Evolutionary conservation across 2,113 vertebrate species (phyloP), one percentile per base, ranked within the genome.

Genomic region (Tiliqua scincoides): DNA sequence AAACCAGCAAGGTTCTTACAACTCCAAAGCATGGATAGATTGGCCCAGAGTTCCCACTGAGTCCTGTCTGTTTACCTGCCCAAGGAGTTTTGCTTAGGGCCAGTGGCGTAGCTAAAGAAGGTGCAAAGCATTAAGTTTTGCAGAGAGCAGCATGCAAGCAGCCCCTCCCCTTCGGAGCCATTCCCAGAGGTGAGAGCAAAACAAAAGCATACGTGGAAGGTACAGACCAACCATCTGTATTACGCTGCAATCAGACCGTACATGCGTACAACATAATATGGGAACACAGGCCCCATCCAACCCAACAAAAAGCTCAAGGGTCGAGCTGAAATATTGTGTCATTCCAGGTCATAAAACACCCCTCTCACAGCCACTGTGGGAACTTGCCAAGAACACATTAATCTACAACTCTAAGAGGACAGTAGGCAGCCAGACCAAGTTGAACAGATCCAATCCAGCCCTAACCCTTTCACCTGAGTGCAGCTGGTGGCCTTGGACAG

Each of bases 1-100:
- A 94, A 92, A 94, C 92, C 93, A 95, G 91, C 92, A 93, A 92
- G 94, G 91, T 92, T 89, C 93, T 93, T 92, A 91, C 91, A 90
- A 94, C 91, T 90, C 91, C 93, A 94, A 91, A 91, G 91, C 87
- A 72, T 0, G 88, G 87, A 88, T 84, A 87, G 92, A 93, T 94
- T 92, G 92, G 91, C 84, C 59, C 70, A 77, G 92, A 30, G 86
- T 89, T 89, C 91, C 90, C 40, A 9, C 82, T 88, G 88, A 82
- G 86, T 86, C 52, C 40, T 0, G 0, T 40, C 35, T 80, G 40
- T 62, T 79, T 94, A 93, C 90, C 90, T 93, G 93, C 91, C 91
- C 86, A 91, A 85, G 85, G 86, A 89, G 86, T 83, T 86, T 85
- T 87, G 43, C 43, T 48, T 48, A 48, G 43, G 43, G 43, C 43